Evolutionary conservation across 1,140 invertebrate species (phyloP).

Genomic region (Drepana arcuata): DNA sequence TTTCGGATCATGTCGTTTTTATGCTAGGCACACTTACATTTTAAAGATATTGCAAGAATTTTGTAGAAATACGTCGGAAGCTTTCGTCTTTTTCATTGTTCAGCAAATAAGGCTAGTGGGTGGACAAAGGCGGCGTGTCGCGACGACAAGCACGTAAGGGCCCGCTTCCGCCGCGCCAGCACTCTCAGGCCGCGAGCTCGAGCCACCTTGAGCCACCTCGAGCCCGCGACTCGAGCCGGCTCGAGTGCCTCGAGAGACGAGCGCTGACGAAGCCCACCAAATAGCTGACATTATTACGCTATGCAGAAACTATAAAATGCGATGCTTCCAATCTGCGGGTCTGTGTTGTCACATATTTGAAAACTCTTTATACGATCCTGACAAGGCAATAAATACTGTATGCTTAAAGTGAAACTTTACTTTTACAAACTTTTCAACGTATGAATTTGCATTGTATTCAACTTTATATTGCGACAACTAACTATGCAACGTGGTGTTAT

Average conservation of each 20-base stretch:
- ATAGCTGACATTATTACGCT: constrained; percentile 54
- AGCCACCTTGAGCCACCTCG: constrained; percentile 29
- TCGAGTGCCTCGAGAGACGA: constrained; percentile 50
- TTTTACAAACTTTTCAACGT: too few species aligned
- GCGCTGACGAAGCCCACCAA: constrained; percentile 63
- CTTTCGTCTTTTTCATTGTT: constrained; percentile 65
- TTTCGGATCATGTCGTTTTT: constrained; percentile 34
- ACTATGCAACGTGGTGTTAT: too few species aligned
- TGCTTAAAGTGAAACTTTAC: too few species aligned
- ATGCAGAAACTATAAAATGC: constrained; percentile 42
- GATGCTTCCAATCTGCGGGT: constrained; percentile 34
- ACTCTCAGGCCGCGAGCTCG: constrained; percentile 38
- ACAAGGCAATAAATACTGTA: too few species aligned
- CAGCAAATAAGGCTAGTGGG: constrained; percentile 68
- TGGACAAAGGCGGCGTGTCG: constrained; percentile 64
- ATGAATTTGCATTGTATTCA: too few species aligned
- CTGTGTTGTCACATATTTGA: constrained; percentile 19
- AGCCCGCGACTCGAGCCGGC: constrained; percentile 32
- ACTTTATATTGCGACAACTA: too few species aligned
- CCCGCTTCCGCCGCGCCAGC: constrained; percentile 63
- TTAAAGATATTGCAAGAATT: constrained; percentile 29
- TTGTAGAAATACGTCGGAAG: constrained; percentile 46
- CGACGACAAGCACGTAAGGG: constrained; percentile 60
- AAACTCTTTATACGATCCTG: too few species aligned
- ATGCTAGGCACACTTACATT: too few species aligned